Base-by-base conservation (phyloP, 2,797 vertebrate genomes). In the Megaceryle alcyon region DNA sequence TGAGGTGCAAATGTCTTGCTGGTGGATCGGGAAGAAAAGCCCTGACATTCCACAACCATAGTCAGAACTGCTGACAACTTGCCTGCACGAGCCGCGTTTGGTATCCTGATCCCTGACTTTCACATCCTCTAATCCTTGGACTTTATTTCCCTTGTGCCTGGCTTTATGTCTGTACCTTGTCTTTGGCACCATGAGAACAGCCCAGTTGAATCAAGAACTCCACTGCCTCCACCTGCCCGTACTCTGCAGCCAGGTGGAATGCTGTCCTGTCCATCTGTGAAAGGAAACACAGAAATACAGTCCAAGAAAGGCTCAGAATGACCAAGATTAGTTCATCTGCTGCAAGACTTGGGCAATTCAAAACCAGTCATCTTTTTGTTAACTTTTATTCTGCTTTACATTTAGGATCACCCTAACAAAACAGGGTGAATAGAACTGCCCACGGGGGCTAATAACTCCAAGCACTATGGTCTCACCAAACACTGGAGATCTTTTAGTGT, bases 191-290 rank as follows among this genome's bases (percentile, higher is more conserved):
- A 82, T 98, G 98, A 84, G 96, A 97, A 91, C 98, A 99, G 21
- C 98, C 98, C 86, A 98, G 98, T 10, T 72, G 98, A 80, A 99
- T 98, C 23, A 99, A 98, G 96, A 99, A 98, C 81, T 99, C 98
- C 90, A 98, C 98, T 92, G 98, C 98, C 12, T 99, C 98, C 90
- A 98, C 86, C 29, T 97, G 98, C 61, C 99, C 98, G 0, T 98
- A 90, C 86, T 99, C 98, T 26, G 98, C 98, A 2, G 99, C 99
- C 92, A 98, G 94, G 90, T 99, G 99, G 84, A 99, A 98, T 0
- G 99, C 98, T 1, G 99, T 99, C 97, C 98, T 99, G 46, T 98
- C 98, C 93, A 98, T 90, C 98, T 97, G 85, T 83, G 79, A 41
- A 43, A 86, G 14, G 1, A 88, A 87, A 66, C 59, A 56, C 20